Evolutionary conservation across 1,140 invertebrate genomes (phyloP), one percentile per base, ranked within the genome.

Genomic region (Globodera rostochiensis): DNA sequence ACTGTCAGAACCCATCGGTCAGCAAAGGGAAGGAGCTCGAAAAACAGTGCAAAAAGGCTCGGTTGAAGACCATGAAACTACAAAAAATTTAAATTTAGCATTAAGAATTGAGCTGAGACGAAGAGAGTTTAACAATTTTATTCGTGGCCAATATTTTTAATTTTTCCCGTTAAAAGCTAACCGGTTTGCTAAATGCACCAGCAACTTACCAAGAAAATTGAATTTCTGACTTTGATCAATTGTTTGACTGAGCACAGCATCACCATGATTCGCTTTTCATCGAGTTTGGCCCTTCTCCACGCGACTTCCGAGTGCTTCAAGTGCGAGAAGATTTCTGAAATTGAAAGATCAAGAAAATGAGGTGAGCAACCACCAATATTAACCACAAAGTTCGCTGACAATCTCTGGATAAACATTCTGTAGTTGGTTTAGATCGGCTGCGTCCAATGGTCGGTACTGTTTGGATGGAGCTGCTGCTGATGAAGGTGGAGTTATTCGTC

Each of bases 161-260:
- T 64, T 64, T 79, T 9, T 6, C 81, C 13, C 15, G 6, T 0
- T 49, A 80, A 81, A 81, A 82, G 5, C 19, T 36, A 36, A 45
- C 19, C 36, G 13, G 4, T 50, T n/a, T 19, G 47, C 36, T 36
- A 36, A 36, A 36, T 36, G 36, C 36, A 36, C 36, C 1, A 36
- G n/a, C 57, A 19, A 80, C 21, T 64, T 81, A 83, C 82, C 82
- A 83, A 60, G 36, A 83, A 53, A 71, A 84, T 84, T 4, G 82
- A 83, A 47, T 53, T 83, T 46, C 74, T 84, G 19, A 70, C 81
- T 76, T 64, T 50, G 49, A 77, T 74, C 73, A 83, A 70, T 13
- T 79, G 64, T n/a, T 67, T 69, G 25, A 83, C 7, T 36, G 82
- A 67, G 36, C 80, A 80, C 49, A 83, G 25, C 49, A 64, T 60